Base-by-base conservation (phyloP, 2,113 vertebrate genomes). In the Ceyx melanurus region DNA sequence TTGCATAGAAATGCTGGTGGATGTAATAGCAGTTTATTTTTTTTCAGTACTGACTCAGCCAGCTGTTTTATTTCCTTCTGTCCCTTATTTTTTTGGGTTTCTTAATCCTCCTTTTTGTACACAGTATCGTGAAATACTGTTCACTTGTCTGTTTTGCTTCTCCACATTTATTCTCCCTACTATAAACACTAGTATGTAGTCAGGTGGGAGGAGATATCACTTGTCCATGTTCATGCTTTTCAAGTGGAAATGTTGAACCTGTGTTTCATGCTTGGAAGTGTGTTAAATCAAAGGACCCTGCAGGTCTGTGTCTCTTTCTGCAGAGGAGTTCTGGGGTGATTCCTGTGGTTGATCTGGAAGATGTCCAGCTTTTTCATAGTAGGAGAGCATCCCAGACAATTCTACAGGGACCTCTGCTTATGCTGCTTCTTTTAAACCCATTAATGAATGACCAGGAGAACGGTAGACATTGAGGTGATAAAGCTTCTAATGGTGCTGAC, bases 191-290 rank as follows among this genome's bases (percentile, higher is more conserved):
- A 28, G 7, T 20, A 4, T 70, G 46, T 31, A 78, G 5, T 60
- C 35, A 79, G 28, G 26, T 42, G n/a, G 17, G 82, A 80, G 42
- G 71, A 79, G 64, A 64, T 9, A 46, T 43, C 13, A 4, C 43
- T 68, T 48, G 3, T 1, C 25, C 3, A 1, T 20, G 70, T 74
- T 57, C 71, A 35, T 84, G 53, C 42, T 86, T 92, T 90, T 89
- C 70, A 43, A 51, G 25, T 94, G 31, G 31, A 74, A 87, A 66
- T 37, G 6, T 31, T 84, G 43, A 64, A 46, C 43, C 29, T 45
- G 40, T 57, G 20, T 76, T 72, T 82, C 0, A 0, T 35, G 10
- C 22, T 88, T 51, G 22, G 9, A 61, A 64, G 16, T 4, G 3
- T 64, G 11, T 64, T 81, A 61, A 14, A 13, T 72, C 51, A 64